phyloP scores from a whole-genome alignment of 2,113 vertebrate species.

The Athene cunicularia region DNA sequence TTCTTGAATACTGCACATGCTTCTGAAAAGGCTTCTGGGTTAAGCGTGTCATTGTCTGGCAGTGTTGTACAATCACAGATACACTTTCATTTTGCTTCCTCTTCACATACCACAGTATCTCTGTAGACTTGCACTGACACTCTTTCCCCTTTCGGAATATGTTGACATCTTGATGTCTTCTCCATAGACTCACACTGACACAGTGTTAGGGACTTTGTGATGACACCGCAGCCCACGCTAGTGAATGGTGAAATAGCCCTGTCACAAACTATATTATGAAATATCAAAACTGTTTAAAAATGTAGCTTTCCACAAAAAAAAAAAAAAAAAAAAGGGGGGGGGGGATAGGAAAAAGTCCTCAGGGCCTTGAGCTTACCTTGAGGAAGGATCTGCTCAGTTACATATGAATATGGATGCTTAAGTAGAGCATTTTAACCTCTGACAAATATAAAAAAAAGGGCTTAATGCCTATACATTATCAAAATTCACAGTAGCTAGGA shows the following conservation, averaged over 20 bases:
- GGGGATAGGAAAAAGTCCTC: neutral
- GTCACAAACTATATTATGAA: conserved; percentile 55
- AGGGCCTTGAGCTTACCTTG: neutral
- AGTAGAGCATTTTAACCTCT: neutral
- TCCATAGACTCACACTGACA: conserved; percentile 58
- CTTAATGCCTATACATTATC: neutral
- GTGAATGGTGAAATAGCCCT: conserved; percentile 41
- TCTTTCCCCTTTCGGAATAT: conserved; percentile 26
- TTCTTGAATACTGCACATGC: neutral
- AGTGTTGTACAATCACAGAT: neutral
- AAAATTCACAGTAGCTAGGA: neutral
- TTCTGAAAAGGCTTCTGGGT: neutral
- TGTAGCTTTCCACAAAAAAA: neutral
- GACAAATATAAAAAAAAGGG: neutral
- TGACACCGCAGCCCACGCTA: conserved; percentile 50
- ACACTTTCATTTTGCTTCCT: neutral
- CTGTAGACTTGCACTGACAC: conserved; percentile 29
- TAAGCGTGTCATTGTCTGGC: neutral
- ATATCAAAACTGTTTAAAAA: conserved; percentile 30
- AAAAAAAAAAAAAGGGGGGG: neutral
- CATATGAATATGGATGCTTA: neutral
- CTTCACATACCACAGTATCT: neutral
- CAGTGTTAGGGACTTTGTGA: conserved; percentile 49
- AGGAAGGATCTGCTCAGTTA: neutral
- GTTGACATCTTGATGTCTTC: conserved; percentile 57